Evolutionary conservation across 2,888 invertebrate genomes (phyloP).

Genomic region (Petrolisthes cinctipes): DNA sequence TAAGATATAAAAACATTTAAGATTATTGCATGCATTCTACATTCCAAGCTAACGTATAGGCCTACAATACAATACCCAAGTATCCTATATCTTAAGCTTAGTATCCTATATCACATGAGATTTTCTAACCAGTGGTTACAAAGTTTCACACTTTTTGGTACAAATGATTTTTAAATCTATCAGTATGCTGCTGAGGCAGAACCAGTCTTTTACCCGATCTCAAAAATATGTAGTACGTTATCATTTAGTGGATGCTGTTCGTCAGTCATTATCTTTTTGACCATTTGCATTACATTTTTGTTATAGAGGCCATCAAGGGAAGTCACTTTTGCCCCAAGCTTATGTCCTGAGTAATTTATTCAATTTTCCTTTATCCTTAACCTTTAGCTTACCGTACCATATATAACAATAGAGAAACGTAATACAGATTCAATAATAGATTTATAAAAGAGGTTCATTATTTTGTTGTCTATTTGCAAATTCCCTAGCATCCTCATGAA

Average conservation of each 20-base stretch:
- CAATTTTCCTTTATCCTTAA: background rate
- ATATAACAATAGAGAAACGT: too few relatives aligned
- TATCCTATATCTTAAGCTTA: background rate
- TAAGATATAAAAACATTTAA: background rate
- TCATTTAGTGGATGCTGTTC: background rate
- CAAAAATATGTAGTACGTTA: background rate
- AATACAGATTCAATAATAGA: too few relatives aligned
- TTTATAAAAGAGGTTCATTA: too few relatives aligned
- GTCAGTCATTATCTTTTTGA: constrained; percentile 1
- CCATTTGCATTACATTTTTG: constrained; percentile 13
- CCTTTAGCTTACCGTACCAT: constrained; percentile 1
- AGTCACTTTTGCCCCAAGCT: constrained; percentile 10
- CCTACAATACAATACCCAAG: background rate
- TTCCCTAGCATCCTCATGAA: background rate
- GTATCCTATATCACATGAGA: background rate
- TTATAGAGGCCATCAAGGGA: constrained; percentile 3
- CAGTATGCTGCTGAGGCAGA: constrained; percentile 4
- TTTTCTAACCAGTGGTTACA: background rate
- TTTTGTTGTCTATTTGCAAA: too few relatives aligned
- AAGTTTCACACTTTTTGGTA: background rate
- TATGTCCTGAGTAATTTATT: background rate
- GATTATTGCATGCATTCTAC: background rate
- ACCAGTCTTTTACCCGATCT: constrained; percentile 11
- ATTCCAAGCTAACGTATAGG: background rate
- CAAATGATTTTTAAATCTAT: background rate